Base-by-base conservation (phyloP, 2,797 vertebrate genomes). In the Odontamblyopus lacepedii region DNA sequence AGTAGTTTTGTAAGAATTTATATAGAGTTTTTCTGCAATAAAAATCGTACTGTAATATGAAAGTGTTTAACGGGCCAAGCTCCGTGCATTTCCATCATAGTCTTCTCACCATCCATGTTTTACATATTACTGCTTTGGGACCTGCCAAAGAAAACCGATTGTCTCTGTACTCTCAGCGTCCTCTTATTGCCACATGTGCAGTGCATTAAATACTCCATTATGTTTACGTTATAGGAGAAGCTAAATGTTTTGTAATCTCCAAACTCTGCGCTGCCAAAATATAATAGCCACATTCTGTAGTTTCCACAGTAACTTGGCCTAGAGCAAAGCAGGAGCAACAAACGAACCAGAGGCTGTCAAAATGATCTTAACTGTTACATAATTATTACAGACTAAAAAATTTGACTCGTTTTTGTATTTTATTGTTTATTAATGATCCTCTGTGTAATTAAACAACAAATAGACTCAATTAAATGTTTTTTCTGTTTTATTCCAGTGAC, bases 131-230 rank as follows among this genome's bases (percentile, higher is more conserved):
- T 65, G 23, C 29, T 65, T 13, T 41, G 62, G n/a, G 18, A 23
- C 5, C n/a, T 8, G 23, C 38, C 63, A 65, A 65, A 48, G 13
- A 48, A 65, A 48, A 48, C 12, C 0, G 2, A 23, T 23, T 48
- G 26, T 64, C n/a, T 38, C 63, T 27, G 11, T 8, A 18, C 41
- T 19, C 19, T 4, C 61, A 50, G 23, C n/a, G 4, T 3, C 41
- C 12, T 62, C 30, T 35, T 61, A 61, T 32, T n/a, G 41, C 38
- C 12, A 29, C 63, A 65, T 65, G 63, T 65, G 63, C 11, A 0
- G 1, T 66, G 11, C 63, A 18, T 66, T 66, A 66, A 50, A 66
- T 60, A 60, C 57, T 60, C 57, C 16, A 15, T 50, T 27, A 51
- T 50, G 44, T 27, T 29, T 50, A 29, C 13, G 27, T 48, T 8